phyloP scores from a whole-genome alignment of 2,797 vertebrate genomes.

The Leuciscus waleckii region DNA sequence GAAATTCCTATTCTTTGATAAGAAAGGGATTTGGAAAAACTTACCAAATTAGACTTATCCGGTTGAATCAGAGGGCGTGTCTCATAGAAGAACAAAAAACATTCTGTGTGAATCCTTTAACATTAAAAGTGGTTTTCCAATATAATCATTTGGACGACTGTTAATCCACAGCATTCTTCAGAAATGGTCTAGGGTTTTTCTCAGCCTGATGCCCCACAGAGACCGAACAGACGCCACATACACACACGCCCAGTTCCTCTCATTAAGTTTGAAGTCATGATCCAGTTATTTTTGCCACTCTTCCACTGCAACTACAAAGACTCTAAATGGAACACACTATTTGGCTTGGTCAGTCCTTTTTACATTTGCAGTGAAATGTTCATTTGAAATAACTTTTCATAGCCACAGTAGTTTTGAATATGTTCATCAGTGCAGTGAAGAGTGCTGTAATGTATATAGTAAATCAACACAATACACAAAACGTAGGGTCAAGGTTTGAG shows the following conservation, averaged over 20 bases:
- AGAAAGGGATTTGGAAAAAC: not conserved
- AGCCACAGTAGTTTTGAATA: not conserved
- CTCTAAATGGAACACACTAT: not conserved
- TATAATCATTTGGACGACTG: not conserved
- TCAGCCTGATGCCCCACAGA: constrained; percentile 69
- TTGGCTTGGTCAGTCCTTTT: not conserved
- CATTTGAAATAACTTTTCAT: not conserved
- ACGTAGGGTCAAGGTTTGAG: constrained; percentile 76
- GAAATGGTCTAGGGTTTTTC: constrained; percentile 30
- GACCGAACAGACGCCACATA: constrained; percentile 67
- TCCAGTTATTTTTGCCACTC: constrained; percentile 39
- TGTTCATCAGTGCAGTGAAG: not conserved
- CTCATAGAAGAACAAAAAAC: not conserved
- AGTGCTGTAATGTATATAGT: not conserved
- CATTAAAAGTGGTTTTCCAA: not conserved
- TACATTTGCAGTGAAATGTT: not conserved
- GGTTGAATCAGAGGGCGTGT: not conserved
- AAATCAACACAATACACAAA: constrained; percentile 73
- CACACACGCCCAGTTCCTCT: constrained; percentile 53
- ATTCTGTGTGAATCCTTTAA: not conserved
- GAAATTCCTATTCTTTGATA: constrained; percentile 1
- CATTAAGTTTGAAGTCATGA: constrained; percentile 42
- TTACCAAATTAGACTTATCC: not conserved
- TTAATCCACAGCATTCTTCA: constrained; percentile 37
- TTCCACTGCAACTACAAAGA: constrained; percentile 17